Base-by-base conservation (phyloP, 2,888 invertebrate species). In the Leptinotarsa juncta region DNA sequence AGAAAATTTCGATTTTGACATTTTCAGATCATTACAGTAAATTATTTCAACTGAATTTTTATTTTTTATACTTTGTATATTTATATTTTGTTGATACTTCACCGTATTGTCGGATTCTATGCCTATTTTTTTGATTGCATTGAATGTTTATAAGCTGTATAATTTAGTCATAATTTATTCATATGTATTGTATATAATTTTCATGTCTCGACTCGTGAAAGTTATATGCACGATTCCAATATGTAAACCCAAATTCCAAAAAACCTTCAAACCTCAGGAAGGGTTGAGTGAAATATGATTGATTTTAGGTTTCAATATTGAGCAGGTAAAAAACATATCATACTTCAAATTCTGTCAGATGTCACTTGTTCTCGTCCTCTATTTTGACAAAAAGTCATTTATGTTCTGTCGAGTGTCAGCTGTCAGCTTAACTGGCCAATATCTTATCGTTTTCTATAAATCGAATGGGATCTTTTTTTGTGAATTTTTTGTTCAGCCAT, bases 141-240 rank as follows among this genome's bases (percentile, higher is more conserved):
- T 57, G 67, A 69, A n/a, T 70, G 15, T 57, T 23, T 20, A 57
- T 57, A 23, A 51, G 2, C 15, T 67, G 32, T 62, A 67, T 74
- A 70, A 62, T 62, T 20, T 48, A 70, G 65, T 69, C 20, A 57
- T 57, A 57, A 57, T 60, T 10, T 42, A 66, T 73, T 60, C 53
- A 42, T 16, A 51, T 76, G 76, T 76, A 76, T 76, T 67, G 76
- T 76, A 76, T 76, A 70, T 70, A 76, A 69, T 76, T 76, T 76
- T 76, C 73, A 73, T 65, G 23, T 51, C 26, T 50, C 18, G 71
- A 20, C n/a, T 32, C 26, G 42, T 62, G 62, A 62, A 62, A 62
- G 42, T 62, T 51, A 15, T 50, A 51, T 67, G 50, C 51, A 67
- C 50, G 4, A 49, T 49, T 48, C 15, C 7, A 53, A 23, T 53